Percentiles rank a stretch among this genome's conserved stretches.
phyloP scores from a whole-genome alignment of 2,797 vertebrate genomes.

The Tolypeutes matacus region DNA sequence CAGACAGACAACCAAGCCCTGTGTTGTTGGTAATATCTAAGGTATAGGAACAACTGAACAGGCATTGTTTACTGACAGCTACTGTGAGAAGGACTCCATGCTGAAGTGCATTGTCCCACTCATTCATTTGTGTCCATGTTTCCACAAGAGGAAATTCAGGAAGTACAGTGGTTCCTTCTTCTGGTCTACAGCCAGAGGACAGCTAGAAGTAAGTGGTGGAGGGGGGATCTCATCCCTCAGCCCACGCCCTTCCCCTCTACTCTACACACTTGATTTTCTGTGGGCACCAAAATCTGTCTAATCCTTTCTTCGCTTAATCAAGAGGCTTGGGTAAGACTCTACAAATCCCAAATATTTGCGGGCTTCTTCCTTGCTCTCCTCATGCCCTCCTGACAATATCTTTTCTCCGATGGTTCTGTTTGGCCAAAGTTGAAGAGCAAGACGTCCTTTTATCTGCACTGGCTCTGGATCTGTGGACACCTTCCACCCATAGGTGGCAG shows the following conservation, averaged over 20 bases:
- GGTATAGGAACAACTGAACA: too few relatives aligned
- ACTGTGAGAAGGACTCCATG: background rate
- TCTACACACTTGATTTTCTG: background rate
- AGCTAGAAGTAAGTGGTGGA: accelerated
- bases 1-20: background rate
- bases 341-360: background rate
- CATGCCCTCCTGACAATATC: accelerated
- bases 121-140: background rate
- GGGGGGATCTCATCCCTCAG: accelerated
- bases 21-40: background rate
- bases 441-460: accelerated
- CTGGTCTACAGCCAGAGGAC: accelerated
- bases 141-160: background rate
- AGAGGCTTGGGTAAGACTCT: background rate
- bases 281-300: background rate
- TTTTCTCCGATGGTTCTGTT: background rate
- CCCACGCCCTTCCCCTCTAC: accelerated
- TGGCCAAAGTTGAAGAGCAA: too few relatives aligned
- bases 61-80: background rate
- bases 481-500: background rate
- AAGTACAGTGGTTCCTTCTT: background rate
- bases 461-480: background rate
- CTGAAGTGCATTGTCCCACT: accelerated
- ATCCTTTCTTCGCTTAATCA: background rate
- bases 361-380: background rate